Evolutionary conservation across 2,888 invertebrate genomes (phyloP), one percentile per base, ranked within the genome.

Genomic region (Ophraella communa): DNA sequence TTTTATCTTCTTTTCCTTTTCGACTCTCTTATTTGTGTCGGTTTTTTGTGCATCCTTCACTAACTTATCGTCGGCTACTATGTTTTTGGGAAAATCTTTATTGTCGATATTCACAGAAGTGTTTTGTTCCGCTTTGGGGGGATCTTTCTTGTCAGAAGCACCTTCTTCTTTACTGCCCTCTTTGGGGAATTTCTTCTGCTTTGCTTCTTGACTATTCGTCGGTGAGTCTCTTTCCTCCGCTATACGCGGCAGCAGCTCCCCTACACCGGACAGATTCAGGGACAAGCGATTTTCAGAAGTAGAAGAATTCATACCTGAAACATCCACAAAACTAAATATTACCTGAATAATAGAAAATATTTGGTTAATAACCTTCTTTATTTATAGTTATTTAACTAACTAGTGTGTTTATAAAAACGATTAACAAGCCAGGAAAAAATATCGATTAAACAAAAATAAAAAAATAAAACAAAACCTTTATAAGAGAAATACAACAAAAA

Each of bases 181-280:
- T 55, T 55, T 55, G n/a, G 35, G n/a, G 10, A 30, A 10, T 20
- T 73, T 68, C 70, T 72, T 62, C 66, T 67, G 65, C 71, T 74
- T 74, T 5, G 47, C 58, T 51, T 75, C 74, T 44, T 74, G 78
- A 4, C 76, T 80, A 62, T 89, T 90, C 0, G 91, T 91, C 0
- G 91, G 92, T 17, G 91, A 91, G 80, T 92, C 92, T 77, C 93
- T 94, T 80, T 94, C 94, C 82, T 94, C 94, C 0, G 94, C 94
- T 64, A 94, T 94, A 70, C 94, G 83, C 0, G 94, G 94, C 76
- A 94, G 82, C 59, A 89, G 84, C 75, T 87, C 87, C 57, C 85
- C 84, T 14, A 85, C 84, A 27, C 83, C 83, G n/a, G 85, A 82
- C 55, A 85, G 75, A 47, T 83, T 83, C 35, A 85, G 74, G 1